Evolutionary conservation across 2,797 vertebrate genomes (phyloP).

Genomic region (Eulemur albifrons): DNA sequence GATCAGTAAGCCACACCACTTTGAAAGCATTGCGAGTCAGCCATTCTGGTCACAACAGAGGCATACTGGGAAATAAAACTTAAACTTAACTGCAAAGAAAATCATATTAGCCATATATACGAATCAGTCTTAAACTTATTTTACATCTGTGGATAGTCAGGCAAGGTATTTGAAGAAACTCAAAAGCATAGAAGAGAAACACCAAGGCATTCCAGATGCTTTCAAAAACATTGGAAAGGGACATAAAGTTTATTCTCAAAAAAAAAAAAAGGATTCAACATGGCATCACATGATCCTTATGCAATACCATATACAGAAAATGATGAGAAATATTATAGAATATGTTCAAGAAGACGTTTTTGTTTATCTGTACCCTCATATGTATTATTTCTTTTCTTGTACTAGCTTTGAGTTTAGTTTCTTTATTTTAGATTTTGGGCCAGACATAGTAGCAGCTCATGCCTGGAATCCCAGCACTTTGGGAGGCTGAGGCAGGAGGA

Average conservation of each 20-base stretch:
- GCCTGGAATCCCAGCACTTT: neutral
- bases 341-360: neutral
- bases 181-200: neutral
- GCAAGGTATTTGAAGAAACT: neutral
- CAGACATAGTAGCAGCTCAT: neutral
- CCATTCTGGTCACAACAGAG: neutral
- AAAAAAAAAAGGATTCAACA: neutral
- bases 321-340: neutral
- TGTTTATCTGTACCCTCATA: neutral
- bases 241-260: neutral
- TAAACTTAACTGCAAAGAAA: neutral
- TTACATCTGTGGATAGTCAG: neutral
- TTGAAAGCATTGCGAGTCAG: neutral
- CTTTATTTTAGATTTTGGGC: neutral
- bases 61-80: neutral
- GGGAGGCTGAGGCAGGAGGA: neutral
- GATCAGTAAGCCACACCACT: neutral
- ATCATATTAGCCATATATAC: neutral
- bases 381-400: neutral
- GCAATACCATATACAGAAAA: neutral
- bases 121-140: neutral
- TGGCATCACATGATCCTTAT: neutral
- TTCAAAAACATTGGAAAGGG: neutral
- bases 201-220: neutral
- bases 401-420: neutral